Base-by-base conservation (phyloP, 2,888 invertebrate species). In the Amblyjoppa fuscipennis region DNA sequence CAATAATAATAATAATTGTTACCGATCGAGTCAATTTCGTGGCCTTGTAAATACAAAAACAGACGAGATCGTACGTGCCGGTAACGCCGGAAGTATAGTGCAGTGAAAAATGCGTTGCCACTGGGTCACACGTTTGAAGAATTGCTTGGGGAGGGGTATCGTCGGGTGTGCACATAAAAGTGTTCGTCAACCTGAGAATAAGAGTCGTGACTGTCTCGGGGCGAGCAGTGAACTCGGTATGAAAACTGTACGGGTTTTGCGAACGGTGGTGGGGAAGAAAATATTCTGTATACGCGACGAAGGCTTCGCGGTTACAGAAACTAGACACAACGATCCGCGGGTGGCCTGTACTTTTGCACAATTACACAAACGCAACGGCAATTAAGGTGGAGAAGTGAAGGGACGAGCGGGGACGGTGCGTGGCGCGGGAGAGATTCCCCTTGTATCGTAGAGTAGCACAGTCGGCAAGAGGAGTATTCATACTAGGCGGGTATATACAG, bases 351-450 rank as follows among this genome's bases (percentile, higher is more conserved):
- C 75, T 45, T 75, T 75, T 75, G 31, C 13, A 64, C 75, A 75
- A 75, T 75, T 64, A 75, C 64, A 61, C 45, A 75, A 75, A 75
- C 64, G 75, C 64, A 64, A 64, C 64, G 45, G 75, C 75, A 75
- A 75, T 75, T 61, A 64, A 64, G 75, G 61, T 9, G 59, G 45
- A 0, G 45, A 13, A 45, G 13, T 3, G 45, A 53, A 6, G n/a
- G 20, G 20, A 20, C 6, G 20, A 20, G 20, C 6, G 53, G n/a
- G 7, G 45, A 45, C 20, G 38, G n/a, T 49, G 64, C 75, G 75
- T 75, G 61, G 61, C 20, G 75, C 61, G 49, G 61, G 16, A 61
- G 34, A 61, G 61, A 61, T 61, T 61, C 34, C 16, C 49, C 64
- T 64, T 28, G 66, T 38, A 41, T 68, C 66, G 41, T 38, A 68